Evolutionary conservation across 2,888 invertebrate species (phyloP), one percentile per base, ranked within the genome.

Genomic region (Glomeris marginata): DNA sequence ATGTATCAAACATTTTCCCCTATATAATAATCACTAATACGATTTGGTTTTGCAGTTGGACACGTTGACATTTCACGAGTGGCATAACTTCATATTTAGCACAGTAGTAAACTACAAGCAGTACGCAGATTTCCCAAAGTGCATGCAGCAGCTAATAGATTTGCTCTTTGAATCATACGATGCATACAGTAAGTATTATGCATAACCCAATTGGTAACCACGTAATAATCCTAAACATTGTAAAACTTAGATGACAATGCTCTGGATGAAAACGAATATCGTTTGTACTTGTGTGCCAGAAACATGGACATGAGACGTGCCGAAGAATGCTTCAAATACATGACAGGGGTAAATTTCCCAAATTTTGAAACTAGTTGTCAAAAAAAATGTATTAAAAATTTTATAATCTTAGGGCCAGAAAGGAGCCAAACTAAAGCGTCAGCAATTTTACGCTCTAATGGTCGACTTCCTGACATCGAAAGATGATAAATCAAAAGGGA

Each of bases 221-320:
- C 33, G 13, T n/a, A 6, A 20, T 28, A 18, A 36, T 35, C 35
- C n/a, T 41, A 16, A 15, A 5, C 38, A 5, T 47, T 6, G 28
- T 18, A n/a, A 13, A 18, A 2, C n/a, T 2, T 38, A 54, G 54
- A 50, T 41, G 54, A 54, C 34, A 53, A 53, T 20, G 50, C 46
- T 10, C 2, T 54, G 13, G 54, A 54, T 41, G 51, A 47, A 40
- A 54, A 54, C 34, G 54, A 54, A 41, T 54, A 53, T 18, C 42
- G 54, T 2, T 33, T 54, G 18, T 54, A 54, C 22, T 41, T 54
- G 16, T 54, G 54, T 18, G 54, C 50, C 8, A 38, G 52, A n/a
- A 54, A 53, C 41, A 54, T 54, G 54, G 52, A 54, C 37, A 47
- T 54, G 41, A 54, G 53, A 34, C 6, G 47, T 33, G 54, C 54